Conservation (phyloP, 1,140 invertebrate genomes). For the Trichoplusia ni region DNA sequence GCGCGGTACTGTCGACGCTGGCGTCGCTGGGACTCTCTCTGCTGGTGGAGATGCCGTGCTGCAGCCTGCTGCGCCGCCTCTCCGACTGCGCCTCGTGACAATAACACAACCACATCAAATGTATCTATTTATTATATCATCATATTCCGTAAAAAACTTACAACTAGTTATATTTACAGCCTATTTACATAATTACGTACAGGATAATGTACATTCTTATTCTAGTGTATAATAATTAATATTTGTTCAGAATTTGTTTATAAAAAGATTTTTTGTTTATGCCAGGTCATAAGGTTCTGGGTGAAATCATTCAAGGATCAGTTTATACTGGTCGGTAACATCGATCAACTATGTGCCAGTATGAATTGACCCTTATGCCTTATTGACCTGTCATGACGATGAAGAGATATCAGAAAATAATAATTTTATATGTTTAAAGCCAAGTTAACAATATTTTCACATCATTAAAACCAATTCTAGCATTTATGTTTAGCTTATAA, state of each 20-base stretch:
- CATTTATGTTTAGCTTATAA: no score
- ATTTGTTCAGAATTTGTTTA: background rate
- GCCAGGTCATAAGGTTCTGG: background rate
- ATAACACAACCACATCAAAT: conserved; percentile 6
- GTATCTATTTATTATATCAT: conserved; percentile 25
- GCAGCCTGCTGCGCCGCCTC: conserved; percentile 62
- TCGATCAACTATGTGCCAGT: no score
- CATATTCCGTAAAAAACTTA: conserved; percentile 55
- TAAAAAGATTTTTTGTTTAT: background rate
- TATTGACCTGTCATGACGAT: no score
- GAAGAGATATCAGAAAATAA: no score
- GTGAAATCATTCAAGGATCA: no score
- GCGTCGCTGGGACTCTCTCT: conserved; percentile 52
- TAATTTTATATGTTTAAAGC: no score
- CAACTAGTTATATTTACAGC: conserved; percentile 61
- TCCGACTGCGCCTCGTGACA: conserved; percentile 55
- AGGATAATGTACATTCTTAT: conserved; percentile 27
- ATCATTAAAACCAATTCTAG: no score
- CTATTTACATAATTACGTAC: conserved; percentile 60
- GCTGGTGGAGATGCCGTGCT: conserved; percentile 71
- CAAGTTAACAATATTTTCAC: no score
- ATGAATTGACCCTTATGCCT: no score
- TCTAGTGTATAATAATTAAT: background rate
- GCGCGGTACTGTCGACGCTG: conserved; percentile 42
- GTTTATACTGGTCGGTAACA: no score